phyloP scores from a whole-genome alignment of 2,888 invertebrate genomes.

The Pollenia angustigena region DNA sequence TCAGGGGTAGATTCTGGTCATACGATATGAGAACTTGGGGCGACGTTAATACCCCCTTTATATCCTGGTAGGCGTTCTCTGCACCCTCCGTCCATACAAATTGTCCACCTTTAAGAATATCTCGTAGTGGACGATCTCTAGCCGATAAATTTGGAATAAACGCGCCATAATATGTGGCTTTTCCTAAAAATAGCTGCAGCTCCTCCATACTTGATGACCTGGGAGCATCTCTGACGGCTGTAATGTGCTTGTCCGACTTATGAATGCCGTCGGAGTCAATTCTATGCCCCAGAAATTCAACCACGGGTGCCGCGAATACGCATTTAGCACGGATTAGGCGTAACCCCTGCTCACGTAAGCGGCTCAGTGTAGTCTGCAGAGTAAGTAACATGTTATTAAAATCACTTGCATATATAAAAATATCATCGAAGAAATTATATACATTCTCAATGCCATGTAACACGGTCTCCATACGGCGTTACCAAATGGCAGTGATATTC shows the following conservation, averaged over 20 bases:
- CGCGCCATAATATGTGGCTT: conserved; percentile 31
- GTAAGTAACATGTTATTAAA: conserved; percentile 25
- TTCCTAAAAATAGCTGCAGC: conserved; percentile 60
- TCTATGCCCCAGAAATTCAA: conserved; percentile 60
- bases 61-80: conserved; percentile 24
- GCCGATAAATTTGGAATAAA: conserved; percentile 37
- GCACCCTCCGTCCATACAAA: conserved; percentile 7
- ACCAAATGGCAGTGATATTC: conserved; percentile 64
- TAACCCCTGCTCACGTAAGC: conserved; percentile 10
- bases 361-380: conserved; percentile 9
- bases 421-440: conserved; percentile 51
- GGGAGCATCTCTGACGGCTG: conserved; percentile 34
- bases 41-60: conserved; percentile 21
- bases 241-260: conserved; percentile 54
- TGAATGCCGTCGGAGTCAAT: conserved; percentile 61
- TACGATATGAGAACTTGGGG: conserved; percentile 11
- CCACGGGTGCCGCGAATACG: conserved; percentile 61
- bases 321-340: conserved; percentile 35
- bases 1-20: conserved; percentile 7
- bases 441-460: conserved; percentile 40
- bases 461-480: conserved; percentile 52
- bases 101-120: neutral
- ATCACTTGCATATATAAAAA: conserved; percentile 32
- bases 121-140: conserved; percentile 24
- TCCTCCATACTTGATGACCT: conserved; percentile 46